Conservation (phyloP, 2,888 invertebrate species). For the Archaeoteleia sp. region DNA sequence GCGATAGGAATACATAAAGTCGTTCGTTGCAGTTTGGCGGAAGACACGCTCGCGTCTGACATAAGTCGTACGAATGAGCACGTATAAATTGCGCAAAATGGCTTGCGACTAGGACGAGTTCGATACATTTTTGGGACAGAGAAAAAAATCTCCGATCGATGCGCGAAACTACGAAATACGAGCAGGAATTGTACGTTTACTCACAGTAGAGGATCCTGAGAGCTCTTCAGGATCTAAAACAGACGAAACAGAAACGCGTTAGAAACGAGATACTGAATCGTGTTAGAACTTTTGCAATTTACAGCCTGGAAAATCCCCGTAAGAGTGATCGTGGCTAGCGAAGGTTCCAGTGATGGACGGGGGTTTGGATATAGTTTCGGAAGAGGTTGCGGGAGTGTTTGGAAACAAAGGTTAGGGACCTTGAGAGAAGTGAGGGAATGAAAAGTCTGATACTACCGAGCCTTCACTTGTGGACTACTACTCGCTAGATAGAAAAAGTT, state of each 20-base stretch:
- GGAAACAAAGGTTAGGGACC: conserved; percentile 11
- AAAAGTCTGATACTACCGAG: no score
- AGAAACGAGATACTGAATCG: conserved; percentile 53
- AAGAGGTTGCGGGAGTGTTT: conserved; percentile 18
- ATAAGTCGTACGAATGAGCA: conserved; percentile 1
- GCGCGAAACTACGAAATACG: conserved; percentile 28
- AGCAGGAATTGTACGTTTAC: conserved; percentile 41
- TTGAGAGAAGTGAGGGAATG: no score
- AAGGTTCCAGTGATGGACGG: conserved; percentile 37
- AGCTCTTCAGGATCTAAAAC: conserved; percentile 63
- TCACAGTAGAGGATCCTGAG: conserved; percentile 58
- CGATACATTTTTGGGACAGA: conserved; percentile 17
- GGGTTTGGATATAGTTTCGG: no score
- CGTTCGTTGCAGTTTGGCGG: conserved; percentile 10
- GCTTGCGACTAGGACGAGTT: conserved; percentile 5
- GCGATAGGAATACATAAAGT: conserved; percentile 35
- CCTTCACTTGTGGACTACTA: no score
- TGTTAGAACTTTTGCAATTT: conserved; percentile 68
- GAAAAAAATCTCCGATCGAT: conserved; percentile 12
- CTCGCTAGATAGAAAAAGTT: conserved; percentile 44
- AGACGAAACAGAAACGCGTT: conserved; percentile 56
- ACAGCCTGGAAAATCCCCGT: conserved; percentile 63
- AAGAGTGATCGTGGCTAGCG: conserved; percentile 58
- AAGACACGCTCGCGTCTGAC: conserved; percentile 20
- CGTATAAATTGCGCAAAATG: conserved; percentile 18